Evolutionary conservation across 2,888 invertebrate genomes (phyloP).

Genomic region (Drosophila merina): DNA sequence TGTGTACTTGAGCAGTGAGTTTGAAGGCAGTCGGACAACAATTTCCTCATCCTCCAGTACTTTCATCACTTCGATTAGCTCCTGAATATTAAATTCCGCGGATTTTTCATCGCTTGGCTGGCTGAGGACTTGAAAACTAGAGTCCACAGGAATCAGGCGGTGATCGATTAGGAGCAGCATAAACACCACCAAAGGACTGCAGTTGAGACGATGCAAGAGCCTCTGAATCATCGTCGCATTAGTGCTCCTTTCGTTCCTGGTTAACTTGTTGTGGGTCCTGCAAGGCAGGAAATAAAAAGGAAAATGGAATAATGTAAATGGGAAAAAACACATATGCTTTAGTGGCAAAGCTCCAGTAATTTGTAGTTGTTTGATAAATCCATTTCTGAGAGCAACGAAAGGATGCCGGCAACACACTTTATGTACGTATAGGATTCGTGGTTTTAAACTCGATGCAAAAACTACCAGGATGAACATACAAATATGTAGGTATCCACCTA

Average conservation of each 20-base stretch:
- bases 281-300: neutral
- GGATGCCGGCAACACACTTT: slow-evolving; percentile 1
- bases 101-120: slow-evolving; percentile 62
- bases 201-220: slow-evolving; percentile 13
- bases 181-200: slow-evolving; percentile 40
- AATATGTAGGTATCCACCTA: slow-evolving; percentile 1
- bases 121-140: slow-evolving; percentile 69
- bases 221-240: slow-evolving; percentile 41
- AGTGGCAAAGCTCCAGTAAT: slow-evolving; percentile 8
- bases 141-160: slow-evolving; percentile 46
- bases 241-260: neutral
- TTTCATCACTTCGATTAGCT: slow-evolving; percentile 71
- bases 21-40: slow-evolving; percentile 84
- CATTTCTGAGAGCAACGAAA: slow-evolving; percentile 8
- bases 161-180: slow-evolving; percentile 45
- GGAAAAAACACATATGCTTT: slow-evolving; percentile 2
- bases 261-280: neutral
- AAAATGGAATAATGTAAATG: neutral
- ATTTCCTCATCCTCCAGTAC: slow-evolving; percentile 79
- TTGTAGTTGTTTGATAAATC: slow-evolving; percentile 22
- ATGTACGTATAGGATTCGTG: neutral
- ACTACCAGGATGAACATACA: slow-evolving; percentile 12
- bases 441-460: slow-evolving; percentile 1
- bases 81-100: slow-evolving; percentile 44
- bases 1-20: slow-evolving; percentile 85